Conservation (phyloP, 2,797 vertebrate species). For the Gambelia wislizenii region DNA sequence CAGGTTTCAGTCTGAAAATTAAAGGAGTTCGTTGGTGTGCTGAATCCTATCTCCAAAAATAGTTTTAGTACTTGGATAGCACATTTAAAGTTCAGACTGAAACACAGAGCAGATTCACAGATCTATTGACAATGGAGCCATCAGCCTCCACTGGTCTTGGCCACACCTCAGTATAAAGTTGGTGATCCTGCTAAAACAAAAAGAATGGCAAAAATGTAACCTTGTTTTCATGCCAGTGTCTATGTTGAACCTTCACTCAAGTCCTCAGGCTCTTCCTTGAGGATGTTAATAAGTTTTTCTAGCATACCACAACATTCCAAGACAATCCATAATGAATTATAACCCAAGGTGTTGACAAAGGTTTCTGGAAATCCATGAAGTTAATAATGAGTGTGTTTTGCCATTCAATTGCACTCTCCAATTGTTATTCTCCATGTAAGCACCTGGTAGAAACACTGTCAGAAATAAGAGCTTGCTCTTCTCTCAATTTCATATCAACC, state of each 20-base stretch:
- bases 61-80: no score
- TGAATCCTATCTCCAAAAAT: no score
- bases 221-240: background rate
- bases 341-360: slow-evolving; percentile 29
- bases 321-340: slow-evolving; percentile 32
- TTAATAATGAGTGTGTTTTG: slow-evolving; percentile 30
- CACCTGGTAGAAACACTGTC: background rate
- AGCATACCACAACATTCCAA: slow-evolving; percentile 22
- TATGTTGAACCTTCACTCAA: slow-evolving; percentile 11
- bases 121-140: no score
- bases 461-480: slow-evolving; percentile 8
- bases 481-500: background rate
- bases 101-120: no score
- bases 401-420: slow-evolving; percentile 1
- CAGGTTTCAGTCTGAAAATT: no score
- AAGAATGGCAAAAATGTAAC: background rate
- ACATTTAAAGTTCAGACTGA: no score
- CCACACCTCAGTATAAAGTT: background rate
- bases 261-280: slow-evolving; percentile 15
- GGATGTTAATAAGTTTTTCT: slow-evolving; percentile 34
- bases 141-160: background rate
- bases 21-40: no score
- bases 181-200: background rate
- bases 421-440: slow-evolving; percentile 13
- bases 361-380: slow-evolving; percentile 33